Percentiles rank a stretch among this genome's conserved stretches.
Conservation (phyloP, 2,888 invertebrate genomes). For the Limnephilus auricula region DNA sequence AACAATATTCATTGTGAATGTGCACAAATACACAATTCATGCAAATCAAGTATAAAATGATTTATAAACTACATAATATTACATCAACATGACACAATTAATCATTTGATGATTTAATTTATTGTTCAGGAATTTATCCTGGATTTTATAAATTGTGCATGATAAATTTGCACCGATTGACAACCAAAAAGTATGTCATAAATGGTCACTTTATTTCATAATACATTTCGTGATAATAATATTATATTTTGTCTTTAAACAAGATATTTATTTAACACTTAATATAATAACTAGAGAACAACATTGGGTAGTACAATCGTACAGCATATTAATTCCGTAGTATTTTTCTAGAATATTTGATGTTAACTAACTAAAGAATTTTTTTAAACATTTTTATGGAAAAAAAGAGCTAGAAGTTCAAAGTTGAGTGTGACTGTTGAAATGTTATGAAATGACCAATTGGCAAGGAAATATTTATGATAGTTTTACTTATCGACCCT, state of each 20-base stretch:
- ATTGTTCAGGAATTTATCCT: not conserved
- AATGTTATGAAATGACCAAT: not conserved
- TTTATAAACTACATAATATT: constrained; percentile 34
- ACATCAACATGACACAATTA: constrained; percentile 31
- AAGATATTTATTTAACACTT: not conserved
- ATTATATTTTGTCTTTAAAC: not conserved
- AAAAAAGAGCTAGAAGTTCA: not conserved
- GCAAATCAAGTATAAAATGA: constrained; percentile 23
- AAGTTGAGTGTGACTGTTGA: not conserved
- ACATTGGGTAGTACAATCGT: not conserved
- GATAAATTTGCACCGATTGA: not conserved
- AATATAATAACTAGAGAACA: not conserved
- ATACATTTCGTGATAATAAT: not conserved
- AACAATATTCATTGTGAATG: constrained; percentile 4
- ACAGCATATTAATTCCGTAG: not conserved
- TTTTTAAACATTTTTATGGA: not conserved
- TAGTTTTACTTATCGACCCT: too few relatives aligned
- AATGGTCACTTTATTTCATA: not conserved
- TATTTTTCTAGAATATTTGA: not conserved
- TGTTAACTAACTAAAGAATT: not conserved
- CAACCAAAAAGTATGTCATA: not conserved
- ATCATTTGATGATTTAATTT: constrained; percentile 8
- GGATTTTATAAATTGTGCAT: constrained; percentile 10
- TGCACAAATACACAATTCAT: constrained; percentile 16
- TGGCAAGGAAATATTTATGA: not conserved